Evolutionary conservation across 2,797 vertebrate genomes (phyloP).

Genomic region (Cheirogaleus major): DNA sequence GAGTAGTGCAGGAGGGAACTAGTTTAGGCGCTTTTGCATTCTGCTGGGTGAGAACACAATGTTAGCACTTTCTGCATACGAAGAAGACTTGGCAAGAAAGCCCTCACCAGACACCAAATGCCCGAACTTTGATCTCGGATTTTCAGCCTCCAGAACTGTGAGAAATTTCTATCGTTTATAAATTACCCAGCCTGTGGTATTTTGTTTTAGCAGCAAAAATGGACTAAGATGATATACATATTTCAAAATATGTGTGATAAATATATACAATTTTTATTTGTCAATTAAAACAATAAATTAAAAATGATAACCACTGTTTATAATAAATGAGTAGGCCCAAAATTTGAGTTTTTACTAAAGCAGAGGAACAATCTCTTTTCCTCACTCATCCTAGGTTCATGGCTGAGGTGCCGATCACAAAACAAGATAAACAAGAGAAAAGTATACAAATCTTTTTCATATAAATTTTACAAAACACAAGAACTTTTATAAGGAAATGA

Average conservation of each 20-base stretch:
- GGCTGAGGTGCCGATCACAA: neutral
- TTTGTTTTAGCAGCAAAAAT: neutral
- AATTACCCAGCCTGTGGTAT: neutral
- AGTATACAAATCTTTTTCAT: neutral
- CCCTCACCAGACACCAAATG: neutral
- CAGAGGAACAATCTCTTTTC: neutral
- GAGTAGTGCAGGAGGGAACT: neutral
- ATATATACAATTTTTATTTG: neutral
- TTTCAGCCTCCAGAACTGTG: neutral
- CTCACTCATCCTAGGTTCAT: neutral
- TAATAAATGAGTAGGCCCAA: neutral
- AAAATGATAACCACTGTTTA: neutral
- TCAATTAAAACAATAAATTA: neutral
- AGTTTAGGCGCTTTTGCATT: neutral
- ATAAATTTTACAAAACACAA: neutral
- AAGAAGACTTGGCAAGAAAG: too few relatives aligned
- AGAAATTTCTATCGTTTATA: neutral
- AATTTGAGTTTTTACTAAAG: slow-evolving; percentile 21
- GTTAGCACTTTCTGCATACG: neutral
- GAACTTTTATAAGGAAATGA: neutral
- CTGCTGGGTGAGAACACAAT: neutral
- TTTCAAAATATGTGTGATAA: neutral
- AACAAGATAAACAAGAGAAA: neutral
- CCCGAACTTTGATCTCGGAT: neutral
- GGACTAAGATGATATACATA: neutral